Evolutionary conservation across 2,888 invertebrate genomes (phyloP), one percentile per base, ranked within the genome.

Genomic region (Pheosia gnoma): DNA sequence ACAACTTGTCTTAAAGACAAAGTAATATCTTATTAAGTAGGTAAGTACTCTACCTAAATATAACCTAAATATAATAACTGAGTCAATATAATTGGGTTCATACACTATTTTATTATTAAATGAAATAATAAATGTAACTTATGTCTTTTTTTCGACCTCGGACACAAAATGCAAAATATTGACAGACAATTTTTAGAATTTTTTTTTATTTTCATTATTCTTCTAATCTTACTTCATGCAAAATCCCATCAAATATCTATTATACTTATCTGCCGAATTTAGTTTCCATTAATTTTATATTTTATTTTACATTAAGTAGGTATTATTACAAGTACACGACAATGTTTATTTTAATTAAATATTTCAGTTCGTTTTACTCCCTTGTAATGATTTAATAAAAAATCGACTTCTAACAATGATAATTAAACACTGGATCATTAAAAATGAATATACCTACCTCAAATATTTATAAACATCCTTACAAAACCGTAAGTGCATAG

Each of bases 311-410:
- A 81, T 73, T 72, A 47, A 11, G 47, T 47, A 47, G 47, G n/a
- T 47, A 82, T 85, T 47, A 82, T 85, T 89, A 89, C 84, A 81
- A 78, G 76, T 85, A 87, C 81, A 84, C 83, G 81, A 85, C 82
- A 83, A 71, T 78, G 74, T 63, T 76, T 79, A 80, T 81, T 85
- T 82, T 83, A 83, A 79, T 87, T 84, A 82, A 86, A 85, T 86
- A 83, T 81, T 85, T 91, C 91, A 91, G 91, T 91, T 90, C 91
- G 84, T 91, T 91, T 90, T 86, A 89, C 80, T 89, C 89, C 87
- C 88, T 88, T 89, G 86, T 80, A 79, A 84, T 83, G 84, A 83
- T 85, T 85, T 83, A 25, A 25, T 80, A 80, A 81, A 77, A 79
- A 83, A 83, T 78, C 75, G 81, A 84, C 79, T 78, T 83, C 80